Base-by-base conservation (phyloP, 2,797 vertebrate species). In the Prionace glauca region DNA sequence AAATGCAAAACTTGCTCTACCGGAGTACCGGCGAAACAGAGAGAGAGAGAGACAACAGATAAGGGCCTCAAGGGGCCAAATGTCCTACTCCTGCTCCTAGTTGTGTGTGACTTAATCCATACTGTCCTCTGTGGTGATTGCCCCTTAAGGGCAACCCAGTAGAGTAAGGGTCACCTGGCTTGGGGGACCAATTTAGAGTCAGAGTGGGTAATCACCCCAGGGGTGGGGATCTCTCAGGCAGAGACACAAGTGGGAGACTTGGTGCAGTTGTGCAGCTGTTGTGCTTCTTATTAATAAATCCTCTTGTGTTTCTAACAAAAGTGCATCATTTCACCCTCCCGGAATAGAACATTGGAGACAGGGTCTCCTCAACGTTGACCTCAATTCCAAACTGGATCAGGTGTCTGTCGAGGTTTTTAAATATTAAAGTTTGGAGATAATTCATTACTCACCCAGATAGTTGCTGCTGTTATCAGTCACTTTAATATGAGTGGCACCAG, bases 381-480 rank as follows among this genome's bases (percentile, higher is more conserved):
- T 22, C 41, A 7, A 8, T 24, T 45, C 36, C 41, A 45, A 10
- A 9, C 41, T 45, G 41, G 20, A 9, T 84, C 41, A 10, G 41
- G 81, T 45, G 81, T 84, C 4, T 0, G 81, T 45, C 45, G 8
- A 45, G 45, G 81, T 9, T 22, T 84, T 22, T 9, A 84, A 24
- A 45, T 2, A 24, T 45, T 45, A 84, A 84, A 77, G 14, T 77
- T 77, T n/a, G 32, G 74, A n/a, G n/a, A 45, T 22, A n/a, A 32
- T 20, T 65, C n/a, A 91, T 65, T 91, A 14, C 97, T 97, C 96
- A 98, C 98, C 98, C 29, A 98, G 96, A 96, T 97, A 97, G 96
- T 98, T 98, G 96, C 96, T 97, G 96, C 98, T 98, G 93, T 96
- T 96, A 95, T 98, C 98, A 0, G 95, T 97, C 96, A 98, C 98